Evolutionary conservation across 2,113 vertebrate species (phyloP).

Genomic region (Lepisosteus osseus): DNA sequence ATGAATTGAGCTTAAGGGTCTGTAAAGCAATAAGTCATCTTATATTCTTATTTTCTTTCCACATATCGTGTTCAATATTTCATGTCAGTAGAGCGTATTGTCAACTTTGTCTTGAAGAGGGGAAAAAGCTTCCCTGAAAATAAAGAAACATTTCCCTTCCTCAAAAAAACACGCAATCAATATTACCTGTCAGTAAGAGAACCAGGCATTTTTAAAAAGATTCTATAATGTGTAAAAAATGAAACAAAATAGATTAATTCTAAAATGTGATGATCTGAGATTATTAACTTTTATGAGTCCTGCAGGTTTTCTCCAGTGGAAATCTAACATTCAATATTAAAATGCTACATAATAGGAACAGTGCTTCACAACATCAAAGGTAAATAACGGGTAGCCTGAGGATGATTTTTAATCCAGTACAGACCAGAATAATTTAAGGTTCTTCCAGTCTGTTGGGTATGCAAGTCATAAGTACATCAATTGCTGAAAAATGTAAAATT

Average conservation of each 20-base stretch:
- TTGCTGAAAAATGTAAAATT: slow-evolving; percentile 1
- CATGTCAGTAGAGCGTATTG: too few relatives aligned
- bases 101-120: too few relatives aligned
- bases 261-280: too few relatives aligned
- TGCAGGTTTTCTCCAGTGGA: too few relatives aligned
- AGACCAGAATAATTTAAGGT: slow-evolving; percentile 5
- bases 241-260: too few relatives aligned
- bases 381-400: not conserved
- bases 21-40: not conserved
- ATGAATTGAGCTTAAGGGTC: not conserved
- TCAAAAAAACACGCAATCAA: too few relatives aligned
- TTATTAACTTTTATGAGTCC: too few relatives aligned
- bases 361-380: not conserved
- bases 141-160: too few relatives aligned
- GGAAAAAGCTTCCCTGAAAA: too few relatives aligned
- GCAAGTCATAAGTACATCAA: not conserved
- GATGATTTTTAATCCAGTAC: slow-evolving; percentile 1
- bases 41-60: not conserved
- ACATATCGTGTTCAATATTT: not conserved
- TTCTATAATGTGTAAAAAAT: too few relatives aligned
- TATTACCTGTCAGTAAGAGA: too few relatives aligned
- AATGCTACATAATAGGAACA: not conserved
- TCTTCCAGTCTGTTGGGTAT: not conserved
- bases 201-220: too few relatives aligned
- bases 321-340: not conserved